Base-by-base conservation (phyloP, 2,113 vertebrate genomes). In the Australoheros scitulus region DNA sequence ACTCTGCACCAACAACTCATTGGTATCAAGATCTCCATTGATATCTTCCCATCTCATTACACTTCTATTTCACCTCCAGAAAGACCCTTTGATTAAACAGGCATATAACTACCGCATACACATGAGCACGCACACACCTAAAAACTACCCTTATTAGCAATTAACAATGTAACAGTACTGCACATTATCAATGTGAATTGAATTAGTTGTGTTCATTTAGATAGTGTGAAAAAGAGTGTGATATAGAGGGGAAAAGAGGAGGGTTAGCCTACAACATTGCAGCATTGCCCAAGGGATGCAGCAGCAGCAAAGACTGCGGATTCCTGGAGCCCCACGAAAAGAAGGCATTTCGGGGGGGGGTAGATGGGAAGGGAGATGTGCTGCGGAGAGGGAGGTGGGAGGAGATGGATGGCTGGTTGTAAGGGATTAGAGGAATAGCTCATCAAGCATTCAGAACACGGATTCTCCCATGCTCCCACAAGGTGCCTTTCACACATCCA, bases 401-500 rank as follows among this genome's bases (percentile, higher is more conserved):
- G 87, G 90, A 84, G 92, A 90, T 90, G 84, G 88, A 89, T 90
- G 83, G 87, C 76, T 38, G 91, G 86, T 92, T 83, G 86, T 88
- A 80, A 81, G 43, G 92, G 94, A 93, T 95, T 94, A 94, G 76
- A 91, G 78, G 76, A 86, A 90, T 87, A 87, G 88, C 90, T 91
- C 61, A 76, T 91, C 86, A 86, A 65, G 91, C 83, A 95, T 95
- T 93, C 93, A 57, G 89, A 91, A 83, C 95, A 94, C 91, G 79
- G 86, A 47, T 83, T 83, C 82, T 81, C 83, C 74, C 58, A 22
- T 80, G 81, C 84, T 86, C 83, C 68, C 78, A 79, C 88, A 95
- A 95, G 95, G 95, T 96, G 94, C 92, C 96, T 92, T 96, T 96
- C 92, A 93, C 47, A 76, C 84, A 76, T 75, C 29, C 82, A 79